phyloP scores from a whole-genome alignment of 1,140 invertebrate genomes.

The Drosophila kurseongensis region DNA sequence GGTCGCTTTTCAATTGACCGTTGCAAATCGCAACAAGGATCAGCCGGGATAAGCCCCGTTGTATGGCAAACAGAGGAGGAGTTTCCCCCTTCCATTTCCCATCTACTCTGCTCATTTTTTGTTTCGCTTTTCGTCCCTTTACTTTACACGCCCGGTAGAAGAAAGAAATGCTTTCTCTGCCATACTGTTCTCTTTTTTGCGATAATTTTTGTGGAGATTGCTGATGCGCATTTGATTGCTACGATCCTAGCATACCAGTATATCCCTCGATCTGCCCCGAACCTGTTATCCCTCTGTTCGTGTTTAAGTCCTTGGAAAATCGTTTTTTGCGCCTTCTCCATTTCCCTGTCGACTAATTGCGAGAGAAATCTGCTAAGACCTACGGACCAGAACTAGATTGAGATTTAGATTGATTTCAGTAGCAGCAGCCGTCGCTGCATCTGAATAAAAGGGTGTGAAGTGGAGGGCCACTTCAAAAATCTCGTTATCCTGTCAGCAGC shows the following conservation, averaged over 20 bases:
- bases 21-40: conserved; percentile 78
- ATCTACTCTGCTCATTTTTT: conserved; percentile 29
- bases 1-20: conserved; percentile 83
- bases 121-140: conserved; percentile 48
- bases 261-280: background rate
- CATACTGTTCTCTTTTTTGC: conserved; percentile 15
- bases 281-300: conserved; percentile 44
- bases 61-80: conserved; percentile 43
- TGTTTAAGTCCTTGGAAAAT: conserved; percentile 77
- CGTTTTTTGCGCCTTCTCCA: conserved; percentile 47
- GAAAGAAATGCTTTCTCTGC: conserved; percentile 18
- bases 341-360: conserved; percentile 72
- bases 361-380: conserved; percentile 76
- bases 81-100: conserved; percentile 18
- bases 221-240: conserved; percentile 82
- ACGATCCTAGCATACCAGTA: conserved; percentile 17
- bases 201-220: conserved; percentile 55
- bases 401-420: conserved; percentile 22
- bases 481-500: conserved; percentile 82
- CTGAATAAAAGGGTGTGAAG: conserved; percentile 65
- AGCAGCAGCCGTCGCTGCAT: conserved; percentile 8
- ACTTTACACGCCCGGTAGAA: conserved; percentile 39
- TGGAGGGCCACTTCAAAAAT: conserved; percentile 76
- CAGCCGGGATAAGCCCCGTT: conserved; percentile 79
- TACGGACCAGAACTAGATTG: conserved; percentile 20